Conservation (phyloP, 2,113 vertebrate species). For the Romanogobio albipinnatus region DNA sequence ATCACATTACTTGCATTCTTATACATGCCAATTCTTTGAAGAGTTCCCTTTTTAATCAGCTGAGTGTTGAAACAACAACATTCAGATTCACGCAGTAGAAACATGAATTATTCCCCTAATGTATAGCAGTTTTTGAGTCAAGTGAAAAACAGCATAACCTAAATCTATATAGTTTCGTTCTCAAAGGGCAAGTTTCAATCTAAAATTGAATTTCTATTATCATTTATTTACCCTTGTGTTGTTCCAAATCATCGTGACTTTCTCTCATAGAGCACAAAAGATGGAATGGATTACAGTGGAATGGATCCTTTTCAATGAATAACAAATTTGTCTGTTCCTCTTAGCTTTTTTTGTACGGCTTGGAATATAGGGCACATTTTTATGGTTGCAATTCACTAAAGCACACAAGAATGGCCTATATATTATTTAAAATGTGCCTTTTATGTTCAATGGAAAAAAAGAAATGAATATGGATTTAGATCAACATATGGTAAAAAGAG, state of each 20-base stretch:
- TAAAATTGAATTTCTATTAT: not conserved
- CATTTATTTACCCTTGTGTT: not conserved
- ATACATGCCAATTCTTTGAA: not conserved
- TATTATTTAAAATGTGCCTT: not conserved
- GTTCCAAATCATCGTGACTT: not conserved
- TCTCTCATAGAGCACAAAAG: not conserved
- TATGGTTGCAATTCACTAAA: not conserved
- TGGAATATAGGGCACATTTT: not conserved
- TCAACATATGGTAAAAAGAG: not conserved
- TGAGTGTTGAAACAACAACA: not conserved
- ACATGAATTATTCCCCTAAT: not conserved
- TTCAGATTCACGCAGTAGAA: not conserved
- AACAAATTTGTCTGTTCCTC: not conserved
- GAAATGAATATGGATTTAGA: not conserved
- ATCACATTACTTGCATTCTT: not conserved
- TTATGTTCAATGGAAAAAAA: not conserved
- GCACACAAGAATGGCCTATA: not conserved
- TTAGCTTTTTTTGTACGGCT: not conserved
- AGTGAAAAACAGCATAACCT: not conserved
- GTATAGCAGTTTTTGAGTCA: not conserved
- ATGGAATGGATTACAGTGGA: too few relatives aligned
- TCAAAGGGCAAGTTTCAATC: not conserved
- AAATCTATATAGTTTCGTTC: not conserved
- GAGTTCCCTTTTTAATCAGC: conserved; percentile 5
- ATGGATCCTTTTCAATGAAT: not conserved